phyloP scores from a whole-genome alignment of 1,140 invertebrate genomes.

The Dolichoris vasculosae region DNA sequence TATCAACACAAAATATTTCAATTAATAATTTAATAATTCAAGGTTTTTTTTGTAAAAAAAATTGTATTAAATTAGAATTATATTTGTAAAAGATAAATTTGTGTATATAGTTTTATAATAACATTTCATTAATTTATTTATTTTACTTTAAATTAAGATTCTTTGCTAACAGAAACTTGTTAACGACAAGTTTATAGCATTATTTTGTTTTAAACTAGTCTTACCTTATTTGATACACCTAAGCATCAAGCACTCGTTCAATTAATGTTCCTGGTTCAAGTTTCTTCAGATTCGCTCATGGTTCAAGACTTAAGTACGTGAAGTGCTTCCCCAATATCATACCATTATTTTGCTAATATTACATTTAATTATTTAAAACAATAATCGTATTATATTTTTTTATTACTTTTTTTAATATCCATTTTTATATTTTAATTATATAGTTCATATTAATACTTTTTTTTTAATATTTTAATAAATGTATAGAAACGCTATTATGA shows the following conservation, averaged over 20 bases:
- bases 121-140: neutral
- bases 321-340: neutral
- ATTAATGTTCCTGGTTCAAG: slow-evolving; percentile 23
- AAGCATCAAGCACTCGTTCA: neutral
- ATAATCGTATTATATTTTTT: too few relatives aligned
- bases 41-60: too few relatives aligned
- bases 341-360: neutral
- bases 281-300: slow-evolving; percentile 16
- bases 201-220: slow-evolving; percentile 24
- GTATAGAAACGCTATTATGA: too few relatives aligned
- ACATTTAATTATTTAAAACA: neutral
- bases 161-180: neutral
- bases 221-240: slow-evolving; percentile 19
- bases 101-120: neutral
- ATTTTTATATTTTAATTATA: too few relatives aligned
- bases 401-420: too few relatives aligned
- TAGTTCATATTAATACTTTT: too few relatives aligned
- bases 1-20: too few relatives aligned
- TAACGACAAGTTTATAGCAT: neutral
- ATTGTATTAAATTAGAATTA: neutral
- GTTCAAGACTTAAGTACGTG: slow-evolving; percentile 9
- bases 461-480: too few relatives aligned
- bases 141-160: neutral
- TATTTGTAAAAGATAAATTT: neutral
- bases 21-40: too few relatives aligned